phyloP scores from a whole-genome alignment of 2,797 vertebrate genomes.

The Eulemur mongoz region DNA sequence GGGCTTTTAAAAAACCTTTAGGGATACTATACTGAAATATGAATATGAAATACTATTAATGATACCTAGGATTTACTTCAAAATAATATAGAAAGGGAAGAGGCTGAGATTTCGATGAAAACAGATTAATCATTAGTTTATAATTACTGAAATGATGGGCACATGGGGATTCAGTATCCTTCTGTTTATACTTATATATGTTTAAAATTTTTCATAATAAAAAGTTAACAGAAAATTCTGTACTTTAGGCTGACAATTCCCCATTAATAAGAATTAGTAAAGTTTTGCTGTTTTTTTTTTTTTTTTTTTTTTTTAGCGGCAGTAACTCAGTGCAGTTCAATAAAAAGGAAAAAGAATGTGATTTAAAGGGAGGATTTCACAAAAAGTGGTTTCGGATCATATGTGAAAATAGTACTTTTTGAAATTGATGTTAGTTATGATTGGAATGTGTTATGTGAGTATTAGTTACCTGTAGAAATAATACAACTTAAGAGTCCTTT shows the following conservation, averaged over 20 bases:
- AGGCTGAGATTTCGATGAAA: not conserved
- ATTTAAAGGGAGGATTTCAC: not conserved
- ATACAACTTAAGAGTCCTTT: not conserved
- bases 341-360: not conserved
- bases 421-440: not conserved
- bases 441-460: not conserved
- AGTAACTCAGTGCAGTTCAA: conserved; percentile 11
- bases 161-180: not conserved
- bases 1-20: not conserved
- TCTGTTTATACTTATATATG: not conserved
- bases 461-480: not conserved
- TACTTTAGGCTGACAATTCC: not conserved
- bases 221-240: not conserved
- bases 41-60: not conserved
- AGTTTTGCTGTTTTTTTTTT: not conserved
- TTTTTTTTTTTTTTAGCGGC: not conserved
- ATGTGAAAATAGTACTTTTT: conserved; percentile 29
- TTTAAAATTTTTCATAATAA: not conserved
- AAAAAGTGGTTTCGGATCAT: not conserved
- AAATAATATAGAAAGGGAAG: not conserved
- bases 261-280: not conserved
- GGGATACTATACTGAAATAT: not conserved
- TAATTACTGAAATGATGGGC: not conserved
- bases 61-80: not conserved
- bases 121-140: not conserved